Evolutionary conservation across 2,113 vertebrate genomes (phyloP).

Genomic region (Corapipo altera): DNA sequence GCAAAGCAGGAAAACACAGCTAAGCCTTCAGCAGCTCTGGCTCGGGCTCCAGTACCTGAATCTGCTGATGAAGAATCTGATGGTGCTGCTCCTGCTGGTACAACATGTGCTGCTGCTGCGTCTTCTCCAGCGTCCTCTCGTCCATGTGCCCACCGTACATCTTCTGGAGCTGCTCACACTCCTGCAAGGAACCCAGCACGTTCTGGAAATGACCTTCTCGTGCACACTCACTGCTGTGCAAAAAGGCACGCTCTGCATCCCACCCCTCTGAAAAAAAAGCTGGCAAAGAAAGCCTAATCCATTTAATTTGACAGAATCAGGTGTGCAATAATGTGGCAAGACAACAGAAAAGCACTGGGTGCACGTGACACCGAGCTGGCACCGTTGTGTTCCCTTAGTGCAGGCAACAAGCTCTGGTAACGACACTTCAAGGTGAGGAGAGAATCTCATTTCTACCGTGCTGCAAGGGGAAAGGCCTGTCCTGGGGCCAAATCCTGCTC

Average conservation of each 20-base stretch:
- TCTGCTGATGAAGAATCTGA: slow-evolving; percentile 91
- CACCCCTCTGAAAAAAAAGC: neutral
- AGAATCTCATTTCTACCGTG: fast-evolving
- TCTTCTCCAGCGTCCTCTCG: slow-evolving; percentile 91
- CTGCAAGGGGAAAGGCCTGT: neutral
- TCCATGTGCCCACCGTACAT: slow-evolving; percentile 93
- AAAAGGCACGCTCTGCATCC: neutral
- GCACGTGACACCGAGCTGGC: fast-evolving
- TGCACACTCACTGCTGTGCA: neutral
- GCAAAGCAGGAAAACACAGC: neutral
- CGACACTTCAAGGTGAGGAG: neutral
- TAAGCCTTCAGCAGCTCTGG: neutral
- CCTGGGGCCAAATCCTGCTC: neutral
- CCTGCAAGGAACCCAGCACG: slow-evolving; percentile 69
- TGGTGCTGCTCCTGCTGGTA: slow-evolving; percentile 98
- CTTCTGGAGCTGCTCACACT: slow-evolving; percentile 98
- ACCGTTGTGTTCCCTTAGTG: fast-evolving
- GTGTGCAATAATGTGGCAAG: neutral
- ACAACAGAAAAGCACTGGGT: neutral
- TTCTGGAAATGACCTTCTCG: fast-evolving
- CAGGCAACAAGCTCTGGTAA: neutral
- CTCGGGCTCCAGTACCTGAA: slow-evolving; percentile 77
- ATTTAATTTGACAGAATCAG: neutral
- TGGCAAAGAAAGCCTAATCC: neutral
- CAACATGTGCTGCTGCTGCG: slow-evolving; percentile 95